A percentile compares a stretch with the other conserved stretches of the same genome.
These are phyloP conservation scores for Coremacera marginata DNA, from an alignment of 2,888 invertebrate species.

Conservation along the genomic window DNA sequence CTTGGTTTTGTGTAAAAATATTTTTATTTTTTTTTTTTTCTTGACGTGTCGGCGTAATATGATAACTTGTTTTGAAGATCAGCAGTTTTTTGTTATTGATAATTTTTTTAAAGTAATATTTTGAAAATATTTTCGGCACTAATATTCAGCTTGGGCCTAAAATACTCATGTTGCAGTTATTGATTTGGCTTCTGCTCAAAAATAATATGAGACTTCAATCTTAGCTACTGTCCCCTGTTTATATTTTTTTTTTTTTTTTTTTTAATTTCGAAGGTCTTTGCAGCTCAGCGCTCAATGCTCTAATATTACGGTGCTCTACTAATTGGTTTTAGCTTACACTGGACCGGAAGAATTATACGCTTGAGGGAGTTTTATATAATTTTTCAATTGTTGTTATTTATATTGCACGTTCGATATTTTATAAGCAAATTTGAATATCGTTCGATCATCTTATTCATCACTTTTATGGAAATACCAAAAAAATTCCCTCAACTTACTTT, in stretches of 20 bases:
- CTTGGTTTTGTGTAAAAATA: conserved; percentile 8
- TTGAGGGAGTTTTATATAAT: conserved; percentile 42
- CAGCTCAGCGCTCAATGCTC: not conserved
- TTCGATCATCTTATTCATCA: not conserved
- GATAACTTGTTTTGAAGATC: conserved; percentile 57
- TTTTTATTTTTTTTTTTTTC: no score
- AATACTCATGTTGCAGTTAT: conserved; percentile 52
- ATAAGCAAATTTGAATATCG: not conserved
- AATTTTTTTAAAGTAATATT: conserved; percentile 19
- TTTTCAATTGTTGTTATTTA: not conserved
- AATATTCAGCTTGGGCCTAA: conserved; percentile 32
- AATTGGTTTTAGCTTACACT: conserved; percentile 52
- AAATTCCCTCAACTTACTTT: not conserved
- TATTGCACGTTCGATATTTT: not conserved
- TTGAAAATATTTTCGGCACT: conserved; percentile 21
- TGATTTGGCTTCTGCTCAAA: conserved; percentile 60
- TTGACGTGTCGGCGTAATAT: conserved; percentile 59
- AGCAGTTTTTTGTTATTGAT: conserved; percentile 49
- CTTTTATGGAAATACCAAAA: not conserved
- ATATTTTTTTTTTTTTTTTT: no score
- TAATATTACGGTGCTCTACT: conserved; percentile 38
- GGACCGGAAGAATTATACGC: conserved; percentile 53
- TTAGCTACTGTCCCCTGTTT: not conserved
- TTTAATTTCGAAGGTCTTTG: not conserved
- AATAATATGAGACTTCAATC: conserved; percentile 28